Evolutionary conservation across 2,113 vertebrate genomes (phyloP).

Genomic region (Sapayoa aenigma): DNA sequence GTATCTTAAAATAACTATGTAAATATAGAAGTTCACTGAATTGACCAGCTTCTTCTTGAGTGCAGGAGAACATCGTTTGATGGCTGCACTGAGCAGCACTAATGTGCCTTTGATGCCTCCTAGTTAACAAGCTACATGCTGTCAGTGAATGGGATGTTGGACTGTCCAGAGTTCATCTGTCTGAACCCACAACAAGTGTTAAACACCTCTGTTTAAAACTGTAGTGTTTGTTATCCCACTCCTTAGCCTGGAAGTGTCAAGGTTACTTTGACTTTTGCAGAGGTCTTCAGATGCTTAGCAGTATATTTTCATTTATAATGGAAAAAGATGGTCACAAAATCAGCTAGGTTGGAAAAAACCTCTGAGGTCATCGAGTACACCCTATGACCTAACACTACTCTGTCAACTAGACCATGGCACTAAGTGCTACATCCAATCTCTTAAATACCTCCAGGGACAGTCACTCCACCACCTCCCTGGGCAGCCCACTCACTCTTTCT

Average conservation of each 20-base stretch:
- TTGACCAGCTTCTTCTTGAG: background rate
- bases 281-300: background rate
- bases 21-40: background rate
- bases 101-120: background rate
- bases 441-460: too few relatives aligned
- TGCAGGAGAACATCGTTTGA: background rate
- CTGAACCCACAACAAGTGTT: background rate
- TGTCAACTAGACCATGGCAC: too few relatives aligned
- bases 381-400: too few relatives aligned
- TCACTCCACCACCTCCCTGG: too few relatives aligned
- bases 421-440: too few relatives aligned
- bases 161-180: background rate
- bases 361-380: too few relatives aligned
- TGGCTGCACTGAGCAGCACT: background rate
- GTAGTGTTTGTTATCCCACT: background rate
- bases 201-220: background rate
- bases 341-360: too few relatives aligned
- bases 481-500: too few relatives aligned
- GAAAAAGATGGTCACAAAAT: background rate
- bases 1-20: background rate
- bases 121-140: background rate
- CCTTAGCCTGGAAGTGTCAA: background rate
- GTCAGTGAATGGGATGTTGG: too few relatives aligned
- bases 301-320: background rate
- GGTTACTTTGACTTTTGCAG: background rate